A percentile compares a stretch with the other conserved stretches of the same genome.
These are phyloP conservation scores for Ascidia mentula DNA, from an alignment of 23 tunicate species.

Conservation along the genomic window DNA sequence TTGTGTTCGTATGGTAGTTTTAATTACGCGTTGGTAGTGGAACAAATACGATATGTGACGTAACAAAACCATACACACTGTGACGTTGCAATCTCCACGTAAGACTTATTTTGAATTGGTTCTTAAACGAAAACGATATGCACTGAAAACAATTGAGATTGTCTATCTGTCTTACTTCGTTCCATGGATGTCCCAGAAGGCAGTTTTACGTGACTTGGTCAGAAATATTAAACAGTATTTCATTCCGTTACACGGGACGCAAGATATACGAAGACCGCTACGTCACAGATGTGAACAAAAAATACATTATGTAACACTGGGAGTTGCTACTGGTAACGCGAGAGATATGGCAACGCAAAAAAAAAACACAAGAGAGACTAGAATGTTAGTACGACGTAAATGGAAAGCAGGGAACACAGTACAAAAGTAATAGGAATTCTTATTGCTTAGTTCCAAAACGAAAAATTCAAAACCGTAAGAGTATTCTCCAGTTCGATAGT, in stretches of 20 bases:
- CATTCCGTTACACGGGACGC: background rate
- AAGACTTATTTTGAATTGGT: background rate
- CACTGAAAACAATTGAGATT: too few species aligned
- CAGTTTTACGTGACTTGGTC: background rate
- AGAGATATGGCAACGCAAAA: background rate
- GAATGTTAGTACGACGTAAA: conserved; percentile 3
- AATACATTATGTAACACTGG: background rate
- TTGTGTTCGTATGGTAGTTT: too few species aligned
- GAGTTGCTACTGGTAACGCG: background rate
- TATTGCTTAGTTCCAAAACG: background rate
- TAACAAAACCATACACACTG: too few species aligned
- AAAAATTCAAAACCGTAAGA: background rate
- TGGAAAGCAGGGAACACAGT: background rate
- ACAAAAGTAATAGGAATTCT: too few species aligned
- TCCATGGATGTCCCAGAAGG: too few species aligned
- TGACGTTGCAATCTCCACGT: background rate
- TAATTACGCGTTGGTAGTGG: too few species aligned
- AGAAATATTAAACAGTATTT: too few species aligned
- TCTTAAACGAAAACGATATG: background rate
- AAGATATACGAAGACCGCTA: background rate
- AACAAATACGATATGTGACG: too few species aligned
- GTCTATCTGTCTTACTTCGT: too few species aligned
- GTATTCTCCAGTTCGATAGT: background rate
- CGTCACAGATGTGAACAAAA: background rate
- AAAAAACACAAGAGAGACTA: background rate